Percentiles rank a stretch among this genome's conserved stretches.
Evolutionary conservation across 2,797 vertebrate species (phyloP).

Genomic region (Artibeus lituratus): DNA sequence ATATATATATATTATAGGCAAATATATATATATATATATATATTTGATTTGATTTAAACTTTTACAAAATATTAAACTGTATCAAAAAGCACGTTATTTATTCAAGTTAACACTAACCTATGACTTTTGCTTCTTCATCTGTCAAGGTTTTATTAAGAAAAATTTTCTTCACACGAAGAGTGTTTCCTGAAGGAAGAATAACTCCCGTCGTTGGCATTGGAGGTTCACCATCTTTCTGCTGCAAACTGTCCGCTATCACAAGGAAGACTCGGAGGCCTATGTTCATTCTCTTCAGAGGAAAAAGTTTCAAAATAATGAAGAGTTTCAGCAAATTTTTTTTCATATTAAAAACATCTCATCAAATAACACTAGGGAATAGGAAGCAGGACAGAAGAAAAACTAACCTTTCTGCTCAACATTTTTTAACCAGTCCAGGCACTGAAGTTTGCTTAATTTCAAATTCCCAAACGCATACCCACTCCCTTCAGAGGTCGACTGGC

Average conservation of each 20-base stretch:
- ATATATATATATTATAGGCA: background rate
- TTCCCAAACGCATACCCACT: background rate
- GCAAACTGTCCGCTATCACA: constrained; percentile 97
- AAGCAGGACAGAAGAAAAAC: background rate
- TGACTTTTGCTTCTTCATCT: constrained; percentile 98
- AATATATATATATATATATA: background rate
- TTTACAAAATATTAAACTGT: background rate
- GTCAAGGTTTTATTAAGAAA: constrained; percentile 99
- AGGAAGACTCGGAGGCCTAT: constrained; percentile 98
- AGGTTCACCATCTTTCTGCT: constrained; percentile 98
- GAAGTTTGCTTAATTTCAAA: background rate
- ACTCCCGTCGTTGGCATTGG: constrained; percentile 99
- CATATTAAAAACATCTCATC: background rate
- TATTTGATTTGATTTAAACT: background rate
- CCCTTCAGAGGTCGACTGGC: background rate
- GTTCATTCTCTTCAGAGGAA: constrained; percentile 93
- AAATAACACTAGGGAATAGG: background rate
- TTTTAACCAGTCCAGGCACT: background rate
- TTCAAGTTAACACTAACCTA: constrained; percentile 85
- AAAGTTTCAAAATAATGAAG: constrained; percentile 26
- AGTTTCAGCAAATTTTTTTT: background rate
- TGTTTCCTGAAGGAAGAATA: constrained; percentile 98
- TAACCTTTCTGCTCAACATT: background rate
- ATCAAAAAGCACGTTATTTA: background rate
- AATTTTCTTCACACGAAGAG: constrained; percentile 99